Conservation (phyloP, 2,113 vertebrate species). For the Tretioscincus oriximinensis region DNA sequence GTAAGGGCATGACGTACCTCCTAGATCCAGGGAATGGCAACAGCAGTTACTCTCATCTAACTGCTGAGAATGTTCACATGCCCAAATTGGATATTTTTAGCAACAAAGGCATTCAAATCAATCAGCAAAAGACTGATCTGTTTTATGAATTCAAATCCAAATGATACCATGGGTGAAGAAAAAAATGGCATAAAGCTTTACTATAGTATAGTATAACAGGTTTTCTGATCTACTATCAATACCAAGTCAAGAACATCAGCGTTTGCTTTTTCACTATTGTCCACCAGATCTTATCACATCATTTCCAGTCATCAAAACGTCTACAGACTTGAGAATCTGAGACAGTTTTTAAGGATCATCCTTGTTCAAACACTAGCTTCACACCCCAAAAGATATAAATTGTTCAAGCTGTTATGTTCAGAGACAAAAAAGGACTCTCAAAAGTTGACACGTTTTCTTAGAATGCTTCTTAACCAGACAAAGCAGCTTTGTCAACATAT, state of each 20-base stretch:
- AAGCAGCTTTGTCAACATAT: conserved; percentile 6
- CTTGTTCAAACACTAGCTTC: neutral
- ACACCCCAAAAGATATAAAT: neutral
- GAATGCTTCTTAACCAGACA: conserved; percentile 15
- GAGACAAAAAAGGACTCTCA: neutral
- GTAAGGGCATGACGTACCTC: too few species aligned
- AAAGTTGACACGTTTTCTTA: neutral
- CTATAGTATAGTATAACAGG: too few species aligned
- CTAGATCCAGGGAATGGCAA: too few species aligned
- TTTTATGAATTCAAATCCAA: neutral
- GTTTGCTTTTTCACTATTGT: neutral
- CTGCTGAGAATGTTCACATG: neutral
- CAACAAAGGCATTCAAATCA: neutral
- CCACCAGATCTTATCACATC: neutral
- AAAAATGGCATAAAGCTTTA: neutral
- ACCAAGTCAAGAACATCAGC: neutral
- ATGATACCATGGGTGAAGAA: neutral
- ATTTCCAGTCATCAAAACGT: neutral
- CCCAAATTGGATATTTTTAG: too few species aligned
- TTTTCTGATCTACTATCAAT: neutral
- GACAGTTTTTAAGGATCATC: neutral
- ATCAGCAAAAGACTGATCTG: neutral
- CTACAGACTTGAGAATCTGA: neutral
- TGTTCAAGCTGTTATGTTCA: neutral
- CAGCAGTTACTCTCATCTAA: neutral